Conservation (phyloP, 2,797 vertebrate genomes). For the Orientallactaga sibirica region DNA sequence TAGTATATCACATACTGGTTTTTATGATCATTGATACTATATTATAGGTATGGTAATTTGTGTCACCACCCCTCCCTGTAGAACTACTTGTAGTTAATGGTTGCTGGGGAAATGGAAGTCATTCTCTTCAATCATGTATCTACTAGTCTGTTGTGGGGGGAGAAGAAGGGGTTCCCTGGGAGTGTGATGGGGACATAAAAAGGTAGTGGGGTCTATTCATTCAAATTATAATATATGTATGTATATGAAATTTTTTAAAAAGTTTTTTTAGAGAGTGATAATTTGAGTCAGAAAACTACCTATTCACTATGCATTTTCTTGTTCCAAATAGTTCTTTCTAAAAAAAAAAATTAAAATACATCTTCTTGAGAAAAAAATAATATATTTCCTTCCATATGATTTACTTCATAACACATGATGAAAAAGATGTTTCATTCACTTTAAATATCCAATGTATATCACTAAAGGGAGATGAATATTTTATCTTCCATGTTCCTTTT, state of each 20-base stretch:
- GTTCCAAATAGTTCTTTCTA: conserved; percentile 67
- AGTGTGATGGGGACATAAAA: too few species aligned
- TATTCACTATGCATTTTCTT: neutral
- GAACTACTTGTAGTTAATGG: too few species aligned
- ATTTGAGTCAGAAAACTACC: neutral
- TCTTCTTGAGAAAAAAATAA: conserved; percentile 43
- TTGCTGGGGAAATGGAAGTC: too few species aligned
- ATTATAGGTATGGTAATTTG: neutral
- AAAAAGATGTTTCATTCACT: conserved; percentile 66
- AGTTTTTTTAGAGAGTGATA: too few species aligned
- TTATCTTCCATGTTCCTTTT: conserved; percentile 78
- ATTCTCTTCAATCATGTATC: too few species aligned
- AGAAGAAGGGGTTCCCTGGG: too few species aligned
- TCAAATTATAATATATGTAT: too few species aligned
- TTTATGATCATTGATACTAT: conserved; percentile 53
- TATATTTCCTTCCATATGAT: conserved; percentile 53
- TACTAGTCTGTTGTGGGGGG: too few species aligned
- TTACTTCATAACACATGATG: conserved; percentile 66
- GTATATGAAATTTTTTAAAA: too few species aligned
- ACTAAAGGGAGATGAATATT: conserved; percentile 66
- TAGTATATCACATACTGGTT: conserved; percentile 69
- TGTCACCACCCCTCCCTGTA: neutral
- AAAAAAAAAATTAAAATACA: conserved; percentile 50
- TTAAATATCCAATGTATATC: conserved; percentile 70
- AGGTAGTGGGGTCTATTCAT: too few species aligned